A percentile compares a stretch with the other conserved stretches of the same genome.
These are phyloP conservation scores for Athene noctua DNA, from an alignment of 2,113 vertebrate species.

Conservation along the genomic window DNA sequence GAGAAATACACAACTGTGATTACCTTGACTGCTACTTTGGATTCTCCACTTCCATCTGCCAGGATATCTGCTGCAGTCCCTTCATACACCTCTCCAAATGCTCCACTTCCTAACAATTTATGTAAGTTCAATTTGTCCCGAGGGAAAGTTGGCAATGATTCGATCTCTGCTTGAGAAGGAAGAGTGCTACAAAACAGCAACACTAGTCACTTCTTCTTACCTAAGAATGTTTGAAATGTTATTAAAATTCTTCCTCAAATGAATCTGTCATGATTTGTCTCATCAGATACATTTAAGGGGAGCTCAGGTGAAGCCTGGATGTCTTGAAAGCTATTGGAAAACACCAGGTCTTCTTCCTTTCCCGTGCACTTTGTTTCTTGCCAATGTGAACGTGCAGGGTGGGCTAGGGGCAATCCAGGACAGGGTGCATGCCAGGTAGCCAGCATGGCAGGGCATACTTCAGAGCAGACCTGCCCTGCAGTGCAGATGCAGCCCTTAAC, in stretches of 20 bases:
- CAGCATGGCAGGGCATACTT: fast-evolving
- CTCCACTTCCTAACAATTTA: constrained; percentile 76
- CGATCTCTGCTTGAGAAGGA: constrained; percentile 73
- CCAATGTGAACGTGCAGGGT: fast-evolving
- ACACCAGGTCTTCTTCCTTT: not conserved
- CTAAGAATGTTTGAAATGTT: not conserved
- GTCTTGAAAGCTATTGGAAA: not conserved
- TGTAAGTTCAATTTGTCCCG: constrained; percentile 73
- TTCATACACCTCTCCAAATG: constrained; percentile 82
- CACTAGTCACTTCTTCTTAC: not conserved
- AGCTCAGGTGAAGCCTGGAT: not conserved
- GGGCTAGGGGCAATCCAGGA: not conserved
- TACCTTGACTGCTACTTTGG: constrained; percentile 82
- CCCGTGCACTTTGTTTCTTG: not conserved
- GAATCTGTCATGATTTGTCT: not conserved
- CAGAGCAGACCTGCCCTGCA: not conserved
- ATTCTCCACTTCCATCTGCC: constrained; percentile 61
- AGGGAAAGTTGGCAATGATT: constrained; percentile 74
- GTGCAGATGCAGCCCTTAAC: not conserved
- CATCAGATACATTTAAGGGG: not conserved
- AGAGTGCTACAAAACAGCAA: constrained; percentile 68
- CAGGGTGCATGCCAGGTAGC: not conserved
- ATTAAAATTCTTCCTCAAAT: not conserved
- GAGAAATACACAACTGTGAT: not conserved
- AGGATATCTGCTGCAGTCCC: constrained; percentile 70